Evolutionary conservation across 1,140 invertebrate species (phyloP).

Genomic region (Schlechtendalia chinensis): DNA sequence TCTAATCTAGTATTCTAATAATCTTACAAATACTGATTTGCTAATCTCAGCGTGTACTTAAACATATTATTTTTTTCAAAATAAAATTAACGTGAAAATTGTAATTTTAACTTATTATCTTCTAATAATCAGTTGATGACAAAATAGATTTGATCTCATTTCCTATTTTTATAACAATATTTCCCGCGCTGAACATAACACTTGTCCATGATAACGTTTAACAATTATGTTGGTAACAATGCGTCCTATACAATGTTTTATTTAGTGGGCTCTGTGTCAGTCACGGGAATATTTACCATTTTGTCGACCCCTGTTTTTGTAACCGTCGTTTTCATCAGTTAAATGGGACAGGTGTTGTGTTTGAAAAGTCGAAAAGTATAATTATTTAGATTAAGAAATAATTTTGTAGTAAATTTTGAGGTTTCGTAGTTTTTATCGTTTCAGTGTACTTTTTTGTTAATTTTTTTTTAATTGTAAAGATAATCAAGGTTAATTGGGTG

Average conservation of each 20-base stretch:
- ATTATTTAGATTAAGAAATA: too few relatives aligned
- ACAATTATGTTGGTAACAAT: neutral
- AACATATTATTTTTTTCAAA: too few relatives aligned
- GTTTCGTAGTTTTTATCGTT: neutral
- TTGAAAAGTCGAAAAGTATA: neutral
- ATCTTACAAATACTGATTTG: too few relatives aligned
- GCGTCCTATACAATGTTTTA: too few relatives aligned
- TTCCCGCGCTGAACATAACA: neutral
- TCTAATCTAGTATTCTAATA: too few relatives aligned
- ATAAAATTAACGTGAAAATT: too few relatives aligned
- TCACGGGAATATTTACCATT: neutral
- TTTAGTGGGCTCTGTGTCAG: too few relatives aligned
- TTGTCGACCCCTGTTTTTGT: neutral
- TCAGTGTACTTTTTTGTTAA: neutral
- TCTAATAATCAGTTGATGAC: too few relatives aligned
- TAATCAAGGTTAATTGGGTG: neutral
- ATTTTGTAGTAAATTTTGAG: too few relatives aligned
- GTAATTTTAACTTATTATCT: too few relatives aligned
- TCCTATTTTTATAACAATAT: neutral
- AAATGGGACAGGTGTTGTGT: neutral
- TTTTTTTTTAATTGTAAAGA: neutral
- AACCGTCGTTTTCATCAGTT: constrained; percentile 19
- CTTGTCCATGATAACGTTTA: neutral
- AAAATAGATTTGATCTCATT: too few relatives aligned
- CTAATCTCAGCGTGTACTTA: too few relatives aligned